Conservation (phyloP, 1,140 invertebrate genomes). For the Campodea augens region DNA sequence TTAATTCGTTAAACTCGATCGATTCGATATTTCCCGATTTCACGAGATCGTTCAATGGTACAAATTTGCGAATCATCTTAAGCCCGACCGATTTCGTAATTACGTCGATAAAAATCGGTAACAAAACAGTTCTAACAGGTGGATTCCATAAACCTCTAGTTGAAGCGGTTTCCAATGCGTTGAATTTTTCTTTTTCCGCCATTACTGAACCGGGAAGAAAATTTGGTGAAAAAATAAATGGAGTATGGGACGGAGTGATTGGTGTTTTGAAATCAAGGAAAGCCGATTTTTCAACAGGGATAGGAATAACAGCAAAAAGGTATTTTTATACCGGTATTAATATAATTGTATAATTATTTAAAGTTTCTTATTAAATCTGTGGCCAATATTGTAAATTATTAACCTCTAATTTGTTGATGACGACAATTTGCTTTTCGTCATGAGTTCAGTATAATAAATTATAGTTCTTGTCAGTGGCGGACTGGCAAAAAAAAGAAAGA, state of each 20-base stretch:
- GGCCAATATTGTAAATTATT: too few relatives aligned
- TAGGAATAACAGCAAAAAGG: background rate
- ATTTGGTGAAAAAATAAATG: background rate
- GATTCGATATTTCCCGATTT: background rate
- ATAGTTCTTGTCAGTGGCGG: too few relatives aligned
- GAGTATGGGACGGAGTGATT: background rate
- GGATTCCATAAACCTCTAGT: background rate
- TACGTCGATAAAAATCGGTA: background rate
- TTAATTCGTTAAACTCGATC: too few relatives aligned
- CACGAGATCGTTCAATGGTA: background rate
- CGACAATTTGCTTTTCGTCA: too few relatives aligned
- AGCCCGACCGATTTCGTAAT: background rate
- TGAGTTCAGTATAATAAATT: too few relatives aligned
- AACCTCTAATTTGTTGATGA: too few relatives aligned
- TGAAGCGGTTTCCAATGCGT: background rate
- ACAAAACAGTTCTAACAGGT: background rate
- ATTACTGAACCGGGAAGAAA: background rate
- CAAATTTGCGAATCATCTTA: background rate
- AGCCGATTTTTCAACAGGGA: background rate
- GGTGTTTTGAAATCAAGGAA: background rate
- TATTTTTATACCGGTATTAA: too few relatives aligned
- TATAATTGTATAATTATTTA: too few relatives aligned
- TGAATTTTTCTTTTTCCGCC: background rate
- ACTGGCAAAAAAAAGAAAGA: too few relatives aligned
- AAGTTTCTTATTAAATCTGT: too few relatives aligned